Percentiles rank a stretch among this genome's conserved stretches.
Evolutionary conservation across 2,113 vertebrate genomes (phyloP).

Genomic region (Cryptotis parvus): DNA sequence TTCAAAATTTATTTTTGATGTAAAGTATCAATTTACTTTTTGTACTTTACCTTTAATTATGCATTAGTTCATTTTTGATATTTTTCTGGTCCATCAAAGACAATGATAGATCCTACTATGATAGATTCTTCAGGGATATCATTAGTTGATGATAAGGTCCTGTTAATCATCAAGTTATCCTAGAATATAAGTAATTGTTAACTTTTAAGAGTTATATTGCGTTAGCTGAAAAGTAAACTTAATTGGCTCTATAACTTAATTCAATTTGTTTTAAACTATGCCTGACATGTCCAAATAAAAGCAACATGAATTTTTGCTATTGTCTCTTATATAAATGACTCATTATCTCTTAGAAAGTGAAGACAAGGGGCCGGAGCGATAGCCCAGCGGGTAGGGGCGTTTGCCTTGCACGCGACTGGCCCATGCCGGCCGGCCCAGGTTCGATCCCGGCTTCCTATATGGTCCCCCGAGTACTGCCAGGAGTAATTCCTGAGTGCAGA

Average conservation of each 20-base stretch:
- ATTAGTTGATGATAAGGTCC: background rate
- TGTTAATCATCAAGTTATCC: slow-evolving; percentile 22
- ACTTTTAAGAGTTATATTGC: background rate
- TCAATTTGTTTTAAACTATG: background rate
- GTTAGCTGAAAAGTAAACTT: slow-evolving; percentile 3
- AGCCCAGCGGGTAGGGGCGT: no score
- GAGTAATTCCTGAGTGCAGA: no score
- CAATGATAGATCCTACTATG: no score
- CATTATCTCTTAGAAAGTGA: background rate
- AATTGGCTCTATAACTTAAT: background rate
- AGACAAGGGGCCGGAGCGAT: no score
- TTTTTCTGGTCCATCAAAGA: no score
- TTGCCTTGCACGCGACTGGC: no score
- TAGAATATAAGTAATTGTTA: background rate
- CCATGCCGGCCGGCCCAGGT: no score
- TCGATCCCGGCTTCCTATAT: no score
- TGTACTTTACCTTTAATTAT: background rate
- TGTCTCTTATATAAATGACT: background rate
- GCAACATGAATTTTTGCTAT: background rate
- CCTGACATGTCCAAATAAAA: background rate
- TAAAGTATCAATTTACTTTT: slow-evolving; percentile 12
- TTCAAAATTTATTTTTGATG: background rate
- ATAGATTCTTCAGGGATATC: no score
- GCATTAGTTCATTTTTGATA: background rate
- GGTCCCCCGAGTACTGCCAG: no score